Evolutionary conservation across 2,797 vertebrate species (phyloP).

Genomic region (Tangara arthus): DNA sequence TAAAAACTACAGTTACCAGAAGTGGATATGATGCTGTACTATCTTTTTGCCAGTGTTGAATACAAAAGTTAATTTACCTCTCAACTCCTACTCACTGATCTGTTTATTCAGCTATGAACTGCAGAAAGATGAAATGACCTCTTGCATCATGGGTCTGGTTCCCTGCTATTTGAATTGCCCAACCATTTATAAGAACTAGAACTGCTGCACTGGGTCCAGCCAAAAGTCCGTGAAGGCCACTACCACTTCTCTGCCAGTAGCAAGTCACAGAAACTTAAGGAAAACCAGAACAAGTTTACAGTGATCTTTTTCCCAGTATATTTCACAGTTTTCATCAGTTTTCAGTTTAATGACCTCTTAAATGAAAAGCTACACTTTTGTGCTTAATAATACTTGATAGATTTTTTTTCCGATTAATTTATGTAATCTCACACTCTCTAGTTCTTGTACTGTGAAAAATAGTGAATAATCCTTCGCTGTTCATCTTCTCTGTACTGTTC

Average conservation of each 20-base stretch:
- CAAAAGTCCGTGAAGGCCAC: not conserved
- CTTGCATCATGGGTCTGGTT: constrained; percentile 30
- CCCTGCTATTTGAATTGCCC: constrained; percentile 27
- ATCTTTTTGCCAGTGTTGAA: not conserved
- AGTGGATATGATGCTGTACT: not conserved
- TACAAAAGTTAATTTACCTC: constrained; percentile 33
- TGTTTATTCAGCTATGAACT: constrained; percentile 13
- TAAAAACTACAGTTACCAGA: constrained; percentile 6
- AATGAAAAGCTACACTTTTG: not conserved
- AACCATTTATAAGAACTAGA: constrained; percentile 30
- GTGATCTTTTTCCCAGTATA: not conserved
- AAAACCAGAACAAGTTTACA: not conserved
- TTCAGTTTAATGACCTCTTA: not conserved
- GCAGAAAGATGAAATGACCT: constrained; percentile 6
- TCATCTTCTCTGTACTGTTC: not conserved
- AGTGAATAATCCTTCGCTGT: not conserved
- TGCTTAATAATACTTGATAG: not conserved
- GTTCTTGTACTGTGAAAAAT: not conserved
- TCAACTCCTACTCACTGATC: constrained; percentile 12
- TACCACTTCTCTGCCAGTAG: not conserved
- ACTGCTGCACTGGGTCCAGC: not conserved
- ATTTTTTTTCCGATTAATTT: not conserved
- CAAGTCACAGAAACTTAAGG: not conserved
- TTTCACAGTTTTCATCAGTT: not conserved
- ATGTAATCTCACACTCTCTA: not conserved